These are phyloP conservation scores for human DNA, from an alignment of 2,113 vertebrate species.

Conservation along the genomic window GRCh38 chrX:27861001-27861500, in stretches of 20 bases:
- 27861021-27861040: conserved; percentile 68
- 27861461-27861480: not conserved
- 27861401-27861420: conserved; percentile 16
- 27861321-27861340: not conserved
- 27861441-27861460: not conserved
- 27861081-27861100: conserved; percentile 4
- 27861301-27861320: not conserved
- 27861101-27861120: conserved; percentile 44
- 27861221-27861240: conserved; percentile 5
- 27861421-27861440: not conserved
- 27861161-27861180: conserved; percentile 24
- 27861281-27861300: not conserved
- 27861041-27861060: conserved; percentile 57
- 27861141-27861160: conserved; percentile 16
- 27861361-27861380: conserved; percentile 25
- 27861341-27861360: not conserved
- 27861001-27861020: conserved; percentile 60
- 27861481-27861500: not conserved
- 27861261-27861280: conserved; percentile 15
- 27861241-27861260: not conserved
- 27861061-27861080: not conserved
- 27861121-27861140: conserved; percentile 62
- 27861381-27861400: conserved; percentile 35
- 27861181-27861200: conserved; percentile 4
- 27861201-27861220: not conserved